Evolutionary conservation across 2,888 invertebrate genomes (phyloP).

Genomic region (Oscheius sp.): DNA sequence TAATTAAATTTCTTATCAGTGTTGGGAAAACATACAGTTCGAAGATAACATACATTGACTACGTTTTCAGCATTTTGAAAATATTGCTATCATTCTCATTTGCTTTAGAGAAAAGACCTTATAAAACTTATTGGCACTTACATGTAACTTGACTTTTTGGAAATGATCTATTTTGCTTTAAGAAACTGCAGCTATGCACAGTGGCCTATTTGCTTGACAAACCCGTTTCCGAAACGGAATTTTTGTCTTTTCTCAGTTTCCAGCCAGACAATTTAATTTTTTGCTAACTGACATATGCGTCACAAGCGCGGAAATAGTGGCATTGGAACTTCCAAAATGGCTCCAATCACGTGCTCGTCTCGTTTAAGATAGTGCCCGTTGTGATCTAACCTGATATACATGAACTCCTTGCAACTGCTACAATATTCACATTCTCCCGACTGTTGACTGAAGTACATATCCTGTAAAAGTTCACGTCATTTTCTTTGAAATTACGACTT

Average conservation of each 20-base stretch:
- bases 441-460: slow-evolving; percentile 38
- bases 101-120: too few species aligned
- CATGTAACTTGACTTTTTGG: background rate
- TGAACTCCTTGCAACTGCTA: slow-evolving; percentile 48
- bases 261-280: background rate
- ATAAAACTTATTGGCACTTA: too few species aligned
- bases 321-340: background rate
- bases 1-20: too few species aligned
- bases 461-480: slow-evolving; percentile 38
- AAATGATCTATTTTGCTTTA: background rate
- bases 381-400: slow-evolving; percentile 48
- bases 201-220: background rate
- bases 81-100: too few species aligned
- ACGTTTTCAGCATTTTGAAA: too few species aligned
- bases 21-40: too few species aligned
- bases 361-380: background rate
- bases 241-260: background rate
- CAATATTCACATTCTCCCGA: slow-evolving; percentile 46
- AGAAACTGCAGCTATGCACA: background rate
- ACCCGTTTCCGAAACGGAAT: background rate
- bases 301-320: background rate
- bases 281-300: background rate
- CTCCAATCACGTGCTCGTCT: background rate
- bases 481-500: background rate
- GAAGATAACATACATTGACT: too few species aligned